Conservation (phyloP, 2,888 invertebrate genomes). For the Rutpela maculata region DNA sequence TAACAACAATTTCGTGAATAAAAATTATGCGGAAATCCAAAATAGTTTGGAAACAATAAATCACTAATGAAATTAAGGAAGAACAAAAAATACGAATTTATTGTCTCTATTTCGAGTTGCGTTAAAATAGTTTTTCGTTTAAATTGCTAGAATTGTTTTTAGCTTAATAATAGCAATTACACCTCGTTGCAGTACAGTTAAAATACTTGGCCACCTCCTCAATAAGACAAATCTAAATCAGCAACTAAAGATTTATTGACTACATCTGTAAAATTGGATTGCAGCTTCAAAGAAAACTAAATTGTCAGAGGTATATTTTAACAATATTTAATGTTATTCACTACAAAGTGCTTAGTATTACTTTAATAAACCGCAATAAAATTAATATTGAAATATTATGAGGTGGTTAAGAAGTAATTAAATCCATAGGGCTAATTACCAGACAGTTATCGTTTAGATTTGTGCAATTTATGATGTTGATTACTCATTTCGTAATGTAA, state of each 20-base stretch:
- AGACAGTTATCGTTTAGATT: constrained; percentile 29
- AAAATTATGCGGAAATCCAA: neutral
- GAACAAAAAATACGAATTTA: constrained; percentile 34
- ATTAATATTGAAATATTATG: constrained; percentile 51
- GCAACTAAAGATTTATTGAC: constrained; percentile 50
- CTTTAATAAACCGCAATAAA: constrained; percentile 47
- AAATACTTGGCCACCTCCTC: constrained; percentile 59
- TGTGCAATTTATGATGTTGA: constrained; percentile 28
- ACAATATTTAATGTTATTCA: constrained; percentile 53
- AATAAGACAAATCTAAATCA: constrained; percentile 51
- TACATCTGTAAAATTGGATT: constrained; percentile 55
- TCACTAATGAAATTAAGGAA: constrained; percentile 22
- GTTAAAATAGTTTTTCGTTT: constrained; percentile 52
- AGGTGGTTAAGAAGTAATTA: constrained; percentile 48
- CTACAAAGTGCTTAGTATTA: constrained; percentile 46
- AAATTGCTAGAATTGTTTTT: constrained; percentile 54
- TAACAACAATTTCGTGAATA: neutral
- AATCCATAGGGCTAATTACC: constrained; percentile 45
- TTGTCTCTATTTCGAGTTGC: constrained; percentile 45
- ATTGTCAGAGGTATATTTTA: constrained; percentile 54
- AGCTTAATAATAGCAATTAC: constrained; percentile 52
- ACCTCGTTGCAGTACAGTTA: constrained; percentile 41
- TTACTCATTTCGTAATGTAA: constrained; percentile 26
- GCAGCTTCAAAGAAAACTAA: constrained; percentile 58
- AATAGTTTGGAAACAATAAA: constrained; percentile 14